These are phyloP conservation scores for Thera obeliscata DNA, from an alignment of 2,888 invertebrate species.

Conservation along the genomic window DNA sequence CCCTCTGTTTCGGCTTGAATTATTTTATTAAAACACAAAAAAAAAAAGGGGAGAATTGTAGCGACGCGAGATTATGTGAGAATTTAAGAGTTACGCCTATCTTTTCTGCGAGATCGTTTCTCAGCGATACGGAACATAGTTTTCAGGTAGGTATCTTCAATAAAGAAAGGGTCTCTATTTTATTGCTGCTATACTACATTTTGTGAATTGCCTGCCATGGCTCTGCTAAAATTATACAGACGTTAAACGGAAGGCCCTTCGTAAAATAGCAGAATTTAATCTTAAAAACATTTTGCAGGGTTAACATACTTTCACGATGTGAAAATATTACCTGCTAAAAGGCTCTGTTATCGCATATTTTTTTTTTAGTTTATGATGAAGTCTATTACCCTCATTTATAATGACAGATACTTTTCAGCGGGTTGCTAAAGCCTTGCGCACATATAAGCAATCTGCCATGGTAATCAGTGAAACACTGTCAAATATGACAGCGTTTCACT, in stretches of 20 bases:
- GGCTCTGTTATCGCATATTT: too few relatives aligned
- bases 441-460: too few relatives aligned
- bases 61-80: conserved; percentile 63
- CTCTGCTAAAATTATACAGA: conserved; percentile 40
- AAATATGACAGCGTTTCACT: too few relatives aligned
- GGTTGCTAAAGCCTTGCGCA: too few relatives aligned
- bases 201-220: conserved; percentile 41
- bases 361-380: too few relatives aligned
- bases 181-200: conserved; percentile 44
- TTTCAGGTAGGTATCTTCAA: conserved; percentile 48
- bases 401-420: too few relatives aligned
- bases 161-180: conserved; percentile 47
- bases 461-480: too few relatives aligned
- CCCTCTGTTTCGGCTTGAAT: conserved; percentile 68
- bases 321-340: conserved; percentile 6
- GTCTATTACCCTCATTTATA: too few relatives aligned
- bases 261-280: conserved; percentile 37
- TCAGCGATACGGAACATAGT: conserved; percentile 51
- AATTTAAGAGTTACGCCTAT: conserved; percentile 66
- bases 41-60: conserved; percentile 63
- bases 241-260: conserved; percentile 29
- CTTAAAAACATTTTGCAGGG: conserved; percentile 23
- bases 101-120: conserved; percentile 52
- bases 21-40: conserved; percentile 73
- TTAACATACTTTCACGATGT: conserved; percentile 1